phyloP scores from a whole-genome alignment of 2,888 invertebrate genomes.

The Marronus borbonicus region DNA sequence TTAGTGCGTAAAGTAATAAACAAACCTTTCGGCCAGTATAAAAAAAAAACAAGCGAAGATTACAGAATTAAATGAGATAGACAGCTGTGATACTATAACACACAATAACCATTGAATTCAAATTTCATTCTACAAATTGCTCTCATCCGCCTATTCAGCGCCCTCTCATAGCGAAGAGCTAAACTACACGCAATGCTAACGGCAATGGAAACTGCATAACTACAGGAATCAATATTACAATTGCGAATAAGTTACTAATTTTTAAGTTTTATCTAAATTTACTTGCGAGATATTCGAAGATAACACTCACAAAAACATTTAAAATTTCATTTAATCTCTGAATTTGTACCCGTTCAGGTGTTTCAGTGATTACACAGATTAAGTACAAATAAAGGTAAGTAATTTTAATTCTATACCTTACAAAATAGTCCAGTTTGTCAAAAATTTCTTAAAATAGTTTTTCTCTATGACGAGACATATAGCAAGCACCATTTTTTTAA shows the following conservation, averaged over 20 bases:
- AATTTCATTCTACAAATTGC: too few species aligned
- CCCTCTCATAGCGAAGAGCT: conserved; percentile 18
- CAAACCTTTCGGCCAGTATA: background rate
- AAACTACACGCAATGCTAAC: background rate
- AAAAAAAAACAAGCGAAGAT: too few species aligned
- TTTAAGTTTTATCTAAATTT: conserved; percentile 1
- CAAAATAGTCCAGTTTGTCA: background rate
- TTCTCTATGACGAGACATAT: background rate
- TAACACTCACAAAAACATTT: background rate
- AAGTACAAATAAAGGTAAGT: conserved; percentile 11
- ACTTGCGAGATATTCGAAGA: too few species aligned
- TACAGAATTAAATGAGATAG: too few species aligned
- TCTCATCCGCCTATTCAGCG: background rate
- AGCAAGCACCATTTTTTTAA: too few species aligned
- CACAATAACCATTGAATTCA: too few species aligned
- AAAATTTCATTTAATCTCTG: background rate
- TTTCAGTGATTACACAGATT: conserved; percentile 13
- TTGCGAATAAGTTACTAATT: too few species aligned
- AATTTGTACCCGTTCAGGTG: conserved; percentile 12
- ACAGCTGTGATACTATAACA: too few species aligned
- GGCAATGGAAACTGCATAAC: background rate
- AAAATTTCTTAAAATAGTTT: conserved; percentile 17
- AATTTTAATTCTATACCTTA: background rate
- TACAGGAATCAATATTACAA: conserved; percentile 15
- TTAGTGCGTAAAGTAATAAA: background rate